phyloP scores from a whole-genome alignment of 2,797 vertebrate genomes.

The Labroides dimidiatus region DNA sequence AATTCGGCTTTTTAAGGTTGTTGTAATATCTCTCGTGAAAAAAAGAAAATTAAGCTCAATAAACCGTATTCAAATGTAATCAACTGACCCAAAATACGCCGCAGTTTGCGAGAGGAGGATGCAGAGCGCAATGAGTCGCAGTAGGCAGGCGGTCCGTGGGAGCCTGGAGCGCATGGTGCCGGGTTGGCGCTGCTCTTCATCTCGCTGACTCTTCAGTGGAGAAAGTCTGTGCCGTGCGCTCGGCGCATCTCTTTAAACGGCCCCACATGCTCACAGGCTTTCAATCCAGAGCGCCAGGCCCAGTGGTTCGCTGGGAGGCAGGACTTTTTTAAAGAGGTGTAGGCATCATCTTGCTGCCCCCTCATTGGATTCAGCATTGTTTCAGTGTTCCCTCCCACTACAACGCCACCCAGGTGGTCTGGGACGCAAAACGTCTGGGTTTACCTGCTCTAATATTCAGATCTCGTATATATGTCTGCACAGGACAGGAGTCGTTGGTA shows the following conservation, averaged over 20 bases:
- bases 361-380: slow-evolving; percentile 72
- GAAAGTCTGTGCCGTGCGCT: slow-evolving; percentile 78
- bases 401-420: slow-evolving; percentile 66
- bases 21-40: neutral
- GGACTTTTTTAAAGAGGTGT: slow-evolving; percentile 43
- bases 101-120: slow-evolving; percentile 84
- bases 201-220: slow-evolving; percentile 84
- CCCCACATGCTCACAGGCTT: slow-evolving; percentile 64
- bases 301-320: slow-evolving; percentile 71
- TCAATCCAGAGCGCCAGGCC: slow-evolving; percentile 61
- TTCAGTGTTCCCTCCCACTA: slow-evolving; percentile 68
- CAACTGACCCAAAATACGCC: slow-evolving; percentile 86
- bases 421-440: slow-evolving; percentile 30
- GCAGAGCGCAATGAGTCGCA: slow-evolving; percentile 86
- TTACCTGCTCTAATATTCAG: slow-evolving; percentile 33
- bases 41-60: slow-evolving; percentile 4
- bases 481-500: too few relatives aligned
- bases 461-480: neutral
- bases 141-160: slow-evolving; percentile 85
- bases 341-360: slow-evolving; percentile 55
- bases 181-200: slow-evolving; percentile 88
- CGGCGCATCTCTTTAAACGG: slow-evolving; percentile 81
- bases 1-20: slow-evolving; percentile 36
- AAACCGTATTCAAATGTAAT: slow-evolving; percentile 4
- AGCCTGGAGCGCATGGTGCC: slow-evolving; percentile 92